Base-by-base conservation (phyloP, 1,140 invertebrate genomes). In the Drosophila carrolli region DNA sequence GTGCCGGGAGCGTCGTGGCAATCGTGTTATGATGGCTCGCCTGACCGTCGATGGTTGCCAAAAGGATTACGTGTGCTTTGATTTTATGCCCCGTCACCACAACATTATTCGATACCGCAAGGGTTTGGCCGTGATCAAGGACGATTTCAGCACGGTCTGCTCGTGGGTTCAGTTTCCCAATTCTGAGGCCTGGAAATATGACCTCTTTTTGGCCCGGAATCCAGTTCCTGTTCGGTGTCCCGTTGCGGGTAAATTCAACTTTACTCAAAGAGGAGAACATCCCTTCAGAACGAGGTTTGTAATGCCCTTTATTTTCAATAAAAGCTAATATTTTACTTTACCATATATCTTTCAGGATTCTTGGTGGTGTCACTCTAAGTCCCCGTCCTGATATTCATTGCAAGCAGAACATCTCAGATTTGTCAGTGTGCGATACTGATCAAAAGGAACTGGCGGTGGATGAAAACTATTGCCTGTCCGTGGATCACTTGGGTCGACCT, bases 1-100 rank as follows among this genome's bases (percentile, higher is more conserved):
- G n/a, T 99, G 98, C 92, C 95, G 96, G 60, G 97, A 99, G 93
- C 95, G 97, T 92, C 93, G 97, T 91, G 96, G 97, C 79, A 95
- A 95, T 29, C 94, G 98, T 73, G 96, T 97, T 41, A 98, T 99
- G 95, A 98, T 99, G 97, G 97, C 98, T 8, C 94, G 98, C 71
- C 94, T 99, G 7, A 98, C 98, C 5, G 97, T 99, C 1, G 98
- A 99, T 93, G 98, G 98, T 93, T 99, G 98, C 93, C 98, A 99
- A 93, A 98, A 98, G 88, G 98, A 99, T 95, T 99, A 97, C 89
- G 95, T 99, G 8, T 99, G 98, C 89, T 99, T 98, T 86, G 98
- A 99, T 91, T 98, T 99, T 92, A 95, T 99, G 10, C 97, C 97
- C 0, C 95, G 97, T 68, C 98, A 99, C 94, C 98, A 99, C 83